phyloP scores from a whole-genome alignment of 2,113 vertebrate genomes.

The Bubo blakistoni region DNA sequence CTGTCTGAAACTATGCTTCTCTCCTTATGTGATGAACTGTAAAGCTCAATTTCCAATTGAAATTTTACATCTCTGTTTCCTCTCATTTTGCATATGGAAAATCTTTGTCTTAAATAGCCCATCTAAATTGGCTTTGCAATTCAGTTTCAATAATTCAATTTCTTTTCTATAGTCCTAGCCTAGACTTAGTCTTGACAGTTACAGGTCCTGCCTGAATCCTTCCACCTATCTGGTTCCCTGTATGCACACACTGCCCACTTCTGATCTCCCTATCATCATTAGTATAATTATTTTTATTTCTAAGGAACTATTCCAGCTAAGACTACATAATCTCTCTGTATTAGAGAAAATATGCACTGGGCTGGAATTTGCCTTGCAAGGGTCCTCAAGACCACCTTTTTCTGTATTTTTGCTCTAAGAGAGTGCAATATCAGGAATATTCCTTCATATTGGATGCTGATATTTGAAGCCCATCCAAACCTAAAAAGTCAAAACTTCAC shows the following conservation, averaged over 20 bases:
- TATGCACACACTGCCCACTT: not conserved
- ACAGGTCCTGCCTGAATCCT: not conserved
- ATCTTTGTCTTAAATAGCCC: not conserved
- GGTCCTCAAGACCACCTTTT: not conserved
- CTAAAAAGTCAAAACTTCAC: not conserved
- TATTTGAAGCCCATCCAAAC: not conserved
- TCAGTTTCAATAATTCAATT: not conserved
- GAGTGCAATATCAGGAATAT: fast-evolving
- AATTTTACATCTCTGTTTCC: not conserved
- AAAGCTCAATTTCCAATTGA: not conserved
- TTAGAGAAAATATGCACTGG: not conserved
- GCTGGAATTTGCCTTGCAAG: not conserved
- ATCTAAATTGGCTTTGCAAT: not conserved
- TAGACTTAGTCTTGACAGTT: not conserved
- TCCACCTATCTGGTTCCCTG: not conserved
- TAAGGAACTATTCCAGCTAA: not conserved
- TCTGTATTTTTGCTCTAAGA: not conserved
- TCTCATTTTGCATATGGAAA: not conserved
- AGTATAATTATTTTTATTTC: not conserved
- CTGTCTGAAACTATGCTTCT: not conserved
- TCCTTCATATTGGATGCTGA: not conserved
- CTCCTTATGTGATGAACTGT: not conserved
- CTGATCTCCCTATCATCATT: not conserved
- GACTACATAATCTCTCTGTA: not conserved
- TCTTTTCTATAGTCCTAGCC: not conserved